Evolutionary conservation across 2,113 vertebrate genomes (phyloP), one percentile per base, ranked within the genome.

Genomic region (Pleuronectes platessa): DNA sequence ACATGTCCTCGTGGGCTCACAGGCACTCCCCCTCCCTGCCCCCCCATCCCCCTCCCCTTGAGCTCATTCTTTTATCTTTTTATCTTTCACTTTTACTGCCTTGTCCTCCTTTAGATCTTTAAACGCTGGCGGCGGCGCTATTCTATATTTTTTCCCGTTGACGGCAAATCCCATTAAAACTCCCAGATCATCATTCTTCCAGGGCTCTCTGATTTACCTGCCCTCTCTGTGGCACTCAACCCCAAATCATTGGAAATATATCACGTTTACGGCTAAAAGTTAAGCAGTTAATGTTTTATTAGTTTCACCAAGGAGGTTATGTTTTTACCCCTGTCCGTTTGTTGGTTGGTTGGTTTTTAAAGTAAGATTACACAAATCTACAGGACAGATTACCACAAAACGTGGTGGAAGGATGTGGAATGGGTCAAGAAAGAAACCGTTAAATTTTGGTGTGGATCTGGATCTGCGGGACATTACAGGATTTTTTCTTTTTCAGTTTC

Each of bases 1-100:
- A 93, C 87, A 92, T 93, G 93, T 85, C 68, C 8, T 15, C 58
- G 66, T 63, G 64, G 68, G 79, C 54, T 78, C 73, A n/a, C 35
- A 68, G 53, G 53, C 62, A 26, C 78, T 76, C 70, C 58, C 64
- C 37, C 76, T 23, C 51, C 68, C 27, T 31, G 27, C 27, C 27
- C 27, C 27, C 26, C 26, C 3, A 2, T 2, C 24, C 54, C 12
- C 80, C n/a, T 23, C 62, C 51, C 79, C 70, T 72, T 64, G 8
- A 69, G 26, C 65, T 74, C 54, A 12, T 35, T 71, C 61, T 83
- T 74, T 82, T 60, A 82, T 82, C 74, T 81, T 83, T 86, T 71
- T 74, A 71, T 82, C 26, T 74, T 84, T 66, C 21, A 47, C 56
- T n/a, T 40, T 54, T 45, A 20, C 63, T 79, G 68, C 53, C 47